These are phyloP conservation scores for Melanerpes formicivorus DNA, from an alignment of 2,113 vertebrate species.

Conservation along the genomic window DNA sequence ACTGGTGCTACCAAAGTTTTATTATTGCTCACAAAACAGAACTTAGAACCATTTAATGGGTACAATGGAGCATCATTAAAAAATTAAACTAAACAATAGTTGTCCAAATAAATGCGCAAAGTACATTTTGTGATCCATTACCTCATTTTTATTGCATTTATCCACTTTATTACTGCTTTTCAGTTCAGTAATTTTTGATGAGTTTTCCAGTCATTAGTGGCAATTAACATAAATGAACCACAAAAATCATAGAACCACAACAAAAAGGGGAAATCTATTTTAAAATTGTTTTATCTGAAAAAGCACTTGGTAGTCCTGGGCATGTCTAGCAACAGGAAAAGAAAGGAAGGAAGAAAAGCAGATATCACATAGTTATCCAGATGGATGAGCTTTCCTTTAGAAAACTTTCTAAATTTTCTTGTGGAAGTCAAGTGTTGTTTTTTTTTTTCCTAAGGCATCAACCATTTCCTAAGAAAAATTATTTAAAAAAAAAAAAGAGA, in stretches of 20 bases:
- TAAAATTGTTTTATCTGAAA: neutral
- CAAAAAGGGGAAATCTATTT: neutral
- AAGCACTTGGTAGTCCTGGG: neutral
- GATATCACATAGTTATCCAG: neutral
- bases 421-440: neutral
- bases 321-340: neutral
- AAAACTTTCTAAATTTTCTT: neutral
- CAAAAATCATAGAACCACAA: neutral
- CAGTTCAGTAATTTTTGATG: neutral
- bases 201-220: conserved; percentile 16
- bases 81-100: conserved; percentile 25
- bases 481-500: neutral
- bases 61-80: conserved; percentile 21
- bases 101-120: conserved; percentile 28
- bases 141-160: conserved; percentile 38
- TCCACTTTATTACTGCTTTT: conserved; percentile 32
- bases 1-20: conserved; percentile 28
- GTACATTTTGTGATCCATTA: conserved; percentile 43
- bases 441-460: neutral
- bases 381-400: neutral
- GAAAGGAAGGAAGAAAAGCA: neutral
- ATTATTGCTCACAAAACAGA: conserved; percentile 22
- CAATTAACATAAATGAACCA: neutral
- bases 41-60: conserved; percentile 16
- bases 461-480: neutral